Conservation (phyloP, 2,888 invertebrate genomes). For the Sylvicola cinctus region DNA sequence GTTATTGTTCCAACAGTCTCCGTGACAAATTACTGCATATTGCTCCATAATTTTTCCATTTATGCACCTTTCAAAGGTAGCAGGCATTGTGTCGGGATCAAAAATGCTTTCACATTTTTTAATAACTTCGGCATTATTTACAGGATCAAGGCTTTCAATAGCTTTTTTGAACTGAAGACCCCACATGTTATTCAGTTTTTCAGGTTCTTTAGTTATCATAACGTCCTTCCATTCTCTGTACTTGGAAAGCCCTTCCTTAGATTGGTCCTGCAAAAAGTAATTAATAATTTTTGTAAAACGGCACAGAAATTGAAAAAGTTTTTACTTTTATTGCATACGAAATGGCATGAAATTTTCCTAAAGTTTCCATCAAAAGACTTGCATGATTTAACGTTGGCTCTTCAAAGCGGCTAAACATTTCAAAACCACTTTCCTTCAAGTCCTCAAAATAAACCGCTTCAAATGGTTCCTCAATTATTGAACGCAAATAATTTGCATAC, state of each 20-base stretch:
- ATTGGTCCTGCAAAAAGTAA: constrained; percentile 3
- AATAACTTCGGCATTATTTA: too few species aligned
- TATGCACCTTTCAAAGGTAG: background rate
- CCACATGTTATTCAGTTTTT: background rate
- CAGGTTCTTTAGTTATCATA: background rate
- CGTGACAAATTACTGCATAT: constrained; percentile 18
- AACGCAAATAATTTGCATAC: constrained; percentile 12
- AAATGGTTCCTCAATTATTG: constrained; percentile 16
- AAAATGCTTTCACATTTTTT: too few species aligned
- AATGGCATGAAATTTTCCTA: constrained; percentile 29
- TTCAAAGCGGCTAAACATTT: constrained; percentile 24
- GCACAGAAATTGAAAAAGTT: too few species aligned
- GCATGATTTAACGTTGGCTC: constrained; percentile 21
- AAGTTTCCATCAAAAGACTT: constrained; percentile 20
- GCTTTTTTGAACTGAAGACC: too few species aligned
- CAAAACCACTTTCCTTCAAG: constrained; percentile 20
- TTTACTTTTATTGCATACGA: constrained; percentile 24
- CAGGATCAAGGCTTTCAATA: too few species aligned
- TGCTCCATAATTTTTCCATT: constrained; percentile 10
- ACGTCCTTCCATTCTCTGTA: constrained; percentile 1
- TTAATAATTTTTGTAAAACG: too few species aligned
- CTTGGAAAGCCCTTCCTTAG: constrained; percentile 1
- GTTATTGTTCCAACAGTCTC: constrained; percentile 21
- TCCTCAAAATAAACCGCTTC: constrained; percentile 30
- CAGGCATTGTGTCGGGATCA: background rate